Conservation (phyloP, 1,140 invertebrate genomes). For the Gryon sp. region DNA sequence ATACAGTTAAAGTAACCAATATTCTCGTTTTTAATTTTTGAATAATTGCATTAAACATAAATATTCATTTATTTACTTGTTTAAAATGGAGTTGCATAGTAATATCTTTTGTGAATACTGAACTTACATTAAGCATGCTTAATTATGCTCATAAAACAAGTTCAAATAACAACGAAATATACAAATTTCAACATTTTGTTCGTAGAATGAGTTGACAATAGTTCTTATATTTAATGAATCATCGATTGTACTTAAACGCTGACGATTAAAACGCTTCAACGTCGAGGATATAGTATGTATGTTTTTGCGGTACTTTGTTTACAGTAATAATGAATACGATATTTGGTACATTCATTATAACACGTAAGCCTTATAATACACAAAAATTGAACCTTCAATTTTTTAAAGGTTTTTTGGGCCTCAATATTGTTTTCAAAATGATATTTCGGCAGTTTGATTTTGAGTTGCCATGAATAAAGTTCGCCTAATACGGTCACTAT, state of each 20-base stretch:
- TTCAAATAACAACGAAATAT: not conserved
- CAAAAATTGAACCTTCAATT: not conserved
- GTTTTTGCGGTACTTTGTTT: too few species aligned
- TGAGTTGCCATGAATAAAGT: too few species aligned
- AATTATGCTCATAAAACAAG: too few species aligned
- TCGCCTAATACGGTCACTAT: too few species aligned
- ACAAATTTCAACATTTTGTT: not conserved
- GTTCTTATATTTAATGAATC: slow-evolving; percentile 24
- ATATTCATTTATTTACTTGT: too few species aligned
- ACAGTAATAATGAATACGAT: not conserved
- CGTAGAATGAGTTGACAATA: slow-evolving; percentile 1
- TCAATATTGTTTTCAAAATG: slow-evolving; percentile 1
- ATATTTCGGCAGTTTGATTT: slow-evolving; percentile 21
- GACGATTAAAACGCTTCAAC: slow-evolving; percentile 3
- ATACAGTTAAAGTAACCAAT: too few species aligned
- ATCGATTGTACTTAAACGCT: slow-evolving; percentile 30
- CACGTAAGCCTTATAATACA: not conserved
- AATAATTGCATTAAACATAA: too few species aligned
- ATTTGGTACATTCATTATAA: not conserved
- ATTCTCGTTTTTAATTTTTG: too few species aligned
- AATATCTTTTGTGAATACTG: too few species aligned
- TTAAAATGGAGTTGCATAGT: too few species aligned
- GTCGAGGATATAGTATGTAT: not conserved
- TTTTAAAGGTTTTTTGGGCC: not conserved
- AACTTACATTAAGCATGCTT: too few species aligned